Conservation (phyloP, 2,113 vertebrate genomes). For the Eupsittula cactorum region DNA sequence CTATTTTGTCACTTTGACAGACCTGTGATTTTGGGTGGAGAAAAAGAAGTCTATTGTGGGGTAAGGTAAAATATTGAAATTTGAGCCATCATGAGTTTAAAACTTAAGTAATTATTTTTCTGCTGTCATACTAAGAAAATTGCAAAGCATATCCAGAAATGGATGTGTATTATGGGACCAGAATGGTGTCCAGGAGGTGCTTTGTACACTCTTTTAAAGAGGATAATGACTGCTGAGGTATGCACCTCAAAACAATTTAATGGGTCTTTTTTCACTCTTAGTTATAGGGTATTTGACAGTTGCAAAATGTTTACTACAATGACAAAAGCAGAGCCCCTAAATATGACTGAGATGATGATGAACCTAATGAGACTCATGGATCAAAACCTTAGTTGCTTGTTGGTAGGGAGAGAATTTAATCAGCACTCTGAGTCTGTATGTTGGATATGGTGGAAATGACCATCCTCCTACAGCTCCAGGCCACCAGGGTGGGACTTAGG, state of each 20-base stretch:
- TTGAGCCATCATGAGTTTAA: not conserved
- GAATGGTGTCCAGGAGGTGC: not conserved
- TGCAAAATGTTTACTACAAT: not conserved
- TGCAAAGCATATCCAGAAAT: not conserved
- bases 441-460: not conserved
- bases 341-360: not conserved
- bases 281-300: not conserved
- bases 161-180: not conserved
- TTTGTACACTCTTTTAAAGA: not conserved
- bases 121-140: not conserved
- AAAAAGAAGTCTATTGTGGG: not conserved
- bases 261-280: not conserved
- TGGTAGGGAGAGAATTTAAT: not conserved
- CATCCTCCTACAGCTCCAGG: not conserved
- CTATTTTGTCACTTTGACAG: not conserved
- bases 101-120: not conserved
- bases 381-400: not conserved
- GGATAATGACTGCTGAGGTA: not conserved
- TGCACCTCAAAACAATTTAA: not conserved
- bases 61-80: not conserved
- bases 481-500: not conserved
- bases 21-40: not conserved
- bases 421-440: not conserved
- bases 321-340: not conserved
- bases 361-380: not conserved